Conservation (phyloP, 1,140 invertebrate species). For the Leptinotarsa texana region DNA sequence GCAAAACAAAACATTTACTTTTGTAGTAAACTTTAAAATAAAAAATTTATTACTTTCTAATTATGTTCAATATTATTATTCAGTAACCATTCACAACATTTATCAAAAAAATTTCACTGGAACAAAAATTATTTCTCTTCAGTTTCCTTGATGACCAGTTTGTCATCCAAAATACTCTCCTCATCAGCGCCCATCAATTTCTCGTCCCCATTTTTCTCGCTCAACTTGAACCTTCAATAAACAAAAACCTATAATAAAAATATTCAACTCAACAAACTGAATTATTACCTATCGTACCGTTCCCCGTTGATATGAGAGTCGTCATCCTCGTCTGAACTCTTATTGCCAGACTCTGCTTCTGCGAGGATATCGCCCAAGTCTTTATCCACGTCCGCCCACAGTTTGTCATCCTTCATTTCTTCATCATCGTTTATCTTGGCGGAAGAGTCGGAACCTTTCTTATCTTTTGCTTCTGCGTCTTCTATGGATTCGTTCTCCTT, state of each 20-base stretch:
- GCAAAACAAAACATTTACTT: too few species aligned
- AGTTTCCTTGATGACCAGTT: constrained; percentile 17
- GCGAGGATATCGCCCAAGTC: constrained; percentile 70
- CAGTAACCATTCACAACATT: too few species aligned
- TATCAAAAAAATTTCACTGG: too few species aligned
- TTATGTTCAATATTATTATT: too few species aligned
- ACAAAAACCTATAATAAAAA: constrained; percentile 6
- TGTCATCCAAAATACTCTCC: constrained; percentile 24
- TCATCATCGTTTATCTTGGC: constrained; percentile 53
- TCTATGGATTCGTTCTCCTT: constrained; percentile 30
- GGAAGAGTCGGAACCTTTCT: constrained; percentile 25
- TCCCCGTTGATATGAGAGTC: constrained; percentile 60
- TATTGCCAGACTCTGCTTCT: constrained; percentile 68
- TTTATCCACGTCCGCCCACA: constrained; percentile 77
- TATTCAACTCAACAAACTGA: background rate
- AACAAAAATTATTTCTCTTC: constrained; percentile 19
- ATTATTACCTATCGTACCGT: constrained; percentile 51
- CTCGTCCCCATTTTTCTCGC: constrained; percentile 48
- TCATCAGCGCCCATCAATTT: constrained; percentile 29
- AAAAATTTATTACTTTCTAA: too few species aligned
- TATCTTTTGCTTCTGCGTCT: constrained; percentile 38
- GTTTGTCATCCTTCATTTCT: constrained; percentile 65
- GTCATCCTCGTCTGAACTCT: constrained; percentile 73
- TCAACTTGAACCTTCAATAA: constrained; percentile 44
- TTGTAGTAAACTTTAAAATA: too few species aligned